Evolutionary conservation across 1,140 invertebrate species (phyloP).

Genomic region (Caerostris darwini): DNA sequence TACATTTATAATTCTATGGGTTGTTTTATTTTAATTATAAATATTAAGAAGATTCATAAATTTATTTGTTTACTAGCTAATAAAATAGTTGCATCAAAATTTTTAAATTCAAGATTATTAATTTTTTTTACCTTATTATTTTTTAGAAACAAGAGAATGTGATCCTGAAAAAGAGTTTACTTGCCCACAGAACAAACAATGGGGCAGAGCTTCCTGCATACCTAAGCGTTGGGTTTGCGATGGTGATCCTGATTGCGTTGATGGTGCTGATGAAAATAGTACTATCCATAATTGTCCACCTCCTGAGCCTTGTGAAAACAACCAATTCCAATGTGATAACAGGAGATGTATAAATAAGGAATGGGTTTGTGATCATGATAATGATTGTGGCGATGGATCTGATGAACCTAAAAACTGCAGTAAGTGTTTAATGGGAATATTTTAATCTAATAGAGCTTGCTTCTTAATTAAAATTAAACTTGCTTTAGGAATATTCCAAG

Average conservation of each 20-base stretch:
- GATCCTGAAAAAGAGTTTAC: constrained; percentile 96
- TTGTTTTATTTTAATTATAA: no score
- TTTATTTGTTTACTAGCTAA: no score
- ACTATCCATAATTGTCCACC: constrained; percentile 90
- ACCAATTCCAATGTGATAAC: constrained; percentile 95
- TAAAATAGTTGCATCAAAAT: no score
- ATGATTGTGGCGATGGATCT: constrained; percentile 81
- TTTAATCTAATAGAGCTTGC: no score
- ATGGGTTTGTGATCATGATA: constrained; percentile 83
- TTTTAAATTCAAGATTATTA: background rate
- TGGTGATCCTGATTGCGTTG: constrained; percentile 96
- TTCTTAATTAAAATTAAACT: no score
- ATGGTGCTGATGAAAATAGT: constrained; percentile 96
- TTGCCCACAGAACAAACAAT: constrained; percentile 93
- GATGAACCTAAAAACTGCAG: constrained; percentile 80
- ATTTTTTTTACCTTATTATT: constrained; percentile 18
- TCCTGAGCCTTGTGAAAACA: constrained; percentile 90
- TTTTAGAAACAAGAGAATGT: constrained; percentile 91
- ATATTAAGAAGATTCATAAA: no score
- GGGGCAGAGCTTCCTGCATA: constrained; percentile 96
- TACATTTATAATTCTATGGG: no score
- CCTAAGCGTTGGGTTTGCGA: constrained; percentile 97
- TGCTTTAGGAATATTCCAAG: no score
- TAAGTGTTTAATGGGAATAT: constrained; percentile 46
- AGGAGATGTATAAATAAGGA: constrained; percentile 91